Base-by-base conservation (phyloP, 2,797 vertebrate species). In the Cynodonichthys magdalenae region DNA sequence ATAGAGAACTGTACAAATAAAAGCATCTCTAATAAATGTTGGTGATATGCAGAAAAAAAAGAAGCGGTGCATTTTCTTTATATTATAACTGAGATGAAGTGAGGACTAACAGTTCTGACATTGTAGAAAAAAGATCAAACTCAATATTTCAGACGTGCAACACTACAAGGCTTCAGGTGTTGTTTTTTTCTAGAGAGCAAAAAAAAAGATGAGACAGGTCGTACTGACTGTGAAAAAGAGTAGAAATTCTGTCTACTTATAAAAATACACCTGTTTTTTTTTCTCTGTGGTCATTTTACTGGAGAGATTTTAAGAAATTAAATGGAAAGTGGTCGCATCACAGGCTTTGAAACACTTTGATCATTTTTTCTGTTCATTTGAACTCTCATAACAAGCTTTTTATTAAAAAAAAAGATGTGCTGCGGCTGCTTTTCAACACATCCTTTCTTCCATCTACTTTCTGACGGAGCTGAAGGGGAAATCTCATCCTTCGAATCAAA, bases 251-350 rank as follows among this genome's bases (percentile, higher is more conserved):
- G 3, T 17, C 10, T 42, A 17, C 17, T 44, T 39, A 28, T 48
- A 18, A 5, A 15, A 4, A 17, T 17, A 4, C 3, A 46, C 31
- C 36, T 57, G n/a, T 20, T 10, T 17, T 29, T 48, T 18, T 52
- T 19, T 31, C 19, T 1, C 31, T 46, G 39, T 18, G 15, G 28
- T 46, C 18, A 19, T 58, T 47, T 19, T 18, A 59, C 12, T 36
- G 5, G 2, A 31, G 15, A 59, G 41, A 18, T 58, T 59, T 46
- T 15, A 45, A 34, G 12, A 42, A 42, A 56, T 17, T 50, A 14
- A 65, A 50, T 65, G 20, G 34, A 56, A 65, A 49, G 45, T 39
- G 28, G 17, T 34, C 3, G 47, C 49, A 54, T 47, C 17, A 49
- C n/a, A 39, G 27, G 46, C 11, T 36, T 47, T 54, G 6, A 29